Conservation (phyloP, 2,888 invertebrate genomes). For the Rhagophthalmus giganteus region DNA sequence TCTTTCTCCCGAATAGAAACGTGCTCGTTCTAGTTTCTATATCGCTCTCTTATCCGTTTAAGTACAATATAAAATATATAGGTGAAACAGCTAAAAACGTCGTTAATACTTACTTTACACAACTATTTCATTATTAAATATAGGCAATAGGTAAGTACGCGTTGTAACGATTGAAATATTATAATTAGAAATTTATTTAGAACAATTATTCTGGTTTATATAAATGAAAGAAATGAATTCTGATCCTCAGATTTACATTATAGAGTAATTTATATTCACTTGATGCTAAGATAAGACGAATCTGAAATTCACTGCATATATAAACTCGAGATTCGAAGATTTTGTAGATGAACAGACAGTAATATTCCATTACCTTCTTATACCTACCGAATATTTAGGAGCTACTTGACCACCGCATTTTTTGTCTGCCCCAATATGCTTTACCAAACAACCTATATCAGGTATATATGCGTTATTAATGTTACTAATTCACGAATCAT, state of each 20-base stretch:
- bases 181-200: too few species aligned
- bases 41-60: slow-evolving; percentile 19
- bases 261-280: slow-evolving; percentile 21
- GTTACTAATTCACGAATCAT: not conserved
- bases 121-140: too few species aligned
- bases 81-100: too few species aligned
- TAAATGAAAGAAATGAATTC: too few species aligned
- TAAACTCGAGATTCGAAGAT: slow-evolving; percentile 17
- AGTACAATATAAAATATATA: too few species aligned
- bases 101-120: too few species aligned
- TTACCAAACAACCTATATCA: not conserved
- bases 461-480: not conserved
- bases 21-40: slow-evolving; percentile 44
- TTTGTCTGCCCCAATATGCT: not conserved
- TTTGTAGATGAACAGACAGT: slow-evolving; percentile 13
- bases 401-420: slow-evolving; percentile 1
- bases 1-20: slow-evolving; percentile 46
- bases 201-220: too few species aligned
- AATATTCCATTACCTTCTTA: slow-evolving; percentile 18
- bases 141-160: too few species aligned
- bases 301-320: slow-evolving; percentile 21
- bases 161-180: too few species aligned
- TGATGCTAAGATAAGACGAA: slow-evolving; percentile 17
- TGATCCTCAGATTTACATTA: slow-evolving; percentile 19
- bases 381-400: slow-evolving; percentile 8